Evolutionary conservation across 2,888 invertebrate genomes (phyloP).

Genomic region (Ormia ochracea): DNA sequence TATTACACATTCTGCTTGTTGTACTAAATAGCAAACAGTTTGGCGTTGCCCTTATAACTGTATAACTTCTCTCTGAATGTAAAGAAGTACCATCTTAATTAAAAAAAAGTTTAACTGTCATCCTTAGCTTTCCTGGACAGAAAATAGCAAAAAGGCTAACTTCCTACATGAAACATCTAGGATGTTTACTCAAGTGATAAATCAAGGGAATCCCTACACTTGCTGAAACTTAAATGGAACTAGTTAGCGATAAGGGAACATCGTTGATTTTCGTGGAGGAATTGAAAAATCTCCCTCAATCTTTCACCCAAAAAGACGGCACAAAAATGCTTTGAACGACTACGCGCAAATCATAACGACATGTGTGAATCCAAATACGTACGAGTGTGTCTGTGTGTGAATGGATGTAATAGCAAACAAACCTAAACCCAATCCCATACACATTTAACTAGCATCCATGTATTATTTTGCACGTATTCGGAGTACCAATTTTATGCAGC

Average conservation of each 20-base stretch:
- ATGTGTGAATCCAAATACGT: too few relatives aligned
- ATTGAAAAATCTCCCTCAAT: slow-evolving; percentile 25
- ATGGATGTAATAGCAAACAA: neutral
- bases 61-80: too few relatives aligned
- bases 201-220: slow-evolving; percentile 31
- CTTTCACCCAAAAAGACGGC: slow-evolving; percentile 34
- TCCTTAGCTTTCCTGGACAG: too few relatives aligned
- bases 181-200: too few relatives aligned
- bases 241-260: slow-evolving; percentile 37
- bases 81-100: too few relatives aligned
- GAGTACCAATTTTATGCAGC: slow-evolving; percentile 51
- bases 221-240: slow-evolving; percentile 26
- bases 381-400: neutral
- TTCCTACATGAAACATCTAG: too few relatives aligned
- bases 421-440: neutral
- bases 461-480: neutral
- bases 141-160: neutral
- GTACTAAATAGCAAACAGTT: too few relatives aligned
- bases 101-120: too few relatives aligned
- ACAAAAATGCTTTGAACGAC: slow-evolving; percentile 21
- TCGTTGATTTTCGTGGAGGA: slow-evolving; percentile 42
- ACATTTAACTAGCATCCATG: neutral
- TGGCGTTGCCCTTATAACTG: too few relatives aligned
- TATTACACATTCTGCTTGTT: too few relatives aligned
- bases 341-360: slow-evolving; percentile 52